Base-by-base conservation (phyloP, 1,140 invertebrate genomes). In the Fopius arisanus region DNA sequence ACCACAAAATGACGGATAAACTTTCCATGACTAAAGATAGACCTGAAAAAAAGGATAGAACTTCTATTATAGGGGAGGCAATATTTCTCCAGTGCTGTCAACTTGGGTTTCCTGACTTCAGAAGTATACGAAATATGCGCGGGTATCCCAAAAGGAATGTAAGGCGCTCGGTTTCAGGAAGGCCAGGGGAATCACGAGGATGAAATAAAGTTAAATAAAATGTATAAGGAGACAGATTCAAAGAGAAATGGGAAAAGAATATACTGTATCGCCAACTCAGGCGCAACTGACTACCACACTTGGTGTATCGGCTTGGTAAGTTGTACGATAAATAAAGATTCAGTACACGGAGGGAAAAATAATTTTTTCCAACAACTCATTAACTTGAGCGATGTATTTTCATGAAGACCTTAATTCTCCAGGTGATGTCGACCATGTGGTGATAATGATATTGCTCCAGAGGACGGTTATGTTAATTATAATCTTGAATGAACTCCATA, bases 101-200 rank as follows among this genome's bases (percentile, higher is more conserved):
- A 59, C 54, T 59, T 21, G 54, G 3, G n/a, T 76, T 77, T 74
- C 68, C 78, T 77, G 73, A 80, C 75, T 77, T 78, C 73, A 73
- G 75, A 75, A 79, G 78, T 80, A 78, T 80, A 70, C 40, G 67
- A 54, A 74, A 62, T 67, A 62, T 69, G 41, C 66, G 59, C 31
- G 76, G 43, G 43, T 19, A 79, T 80, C 74, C 72, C 70, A 74
- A 65, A 51, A 74, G 78, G 80, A 79, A 80, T 80, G 80, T 79
- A 76, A 79, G 70, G 73, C 75, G 76, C 76, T 29, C 43, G 78
- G 75, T 75, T 77, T 78, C 72, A 74, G 67, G 74, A 73, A 81
- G 77, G 73, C 75, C 51, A 54, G 29, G 48, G 31, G 67, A 70
- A 70, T 69, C 72, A 68, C 72, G 67, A 68, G 41, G 41, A 40